Base-by-base conservation (phyloP, 2,113 vertebrate species). In the Nesogale talazaci region DNA sequence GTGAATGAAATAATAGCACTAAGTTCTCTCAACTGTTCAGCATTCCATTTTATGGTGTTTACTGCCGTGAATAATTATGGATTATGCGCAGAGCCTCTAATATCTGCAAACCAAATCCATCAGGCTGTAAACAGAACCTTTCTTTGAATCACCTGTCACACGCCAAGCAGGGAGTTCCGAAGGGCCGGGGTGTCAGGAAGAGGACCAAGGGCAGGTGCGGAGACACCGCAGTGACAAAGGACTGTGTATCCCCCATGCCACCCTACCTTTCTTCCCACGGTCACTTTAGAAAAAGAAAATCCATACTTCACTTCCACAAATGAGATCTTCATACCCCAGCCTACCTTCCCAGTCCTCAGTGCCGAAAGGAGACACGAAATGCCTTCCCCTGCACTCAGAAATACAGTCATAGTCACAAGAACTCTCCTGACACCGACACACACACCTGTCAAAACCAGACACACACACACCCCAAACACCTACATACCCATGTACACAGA, bases 81-180 rank as follows among this genome's bases (percentile, higher is more conserved):
- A 6, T 93, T 92, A 34, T 79, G 56, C 63, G 52, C 95, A 94
- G 52, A 52, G 94, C 95, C 96, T 88, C 88, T 0, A 94, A 79
- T 95, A 40, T 75, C 94, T 94, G 93, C 63, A 40, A 2, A 19
- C 78, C 46, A 19, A 6, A 14, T 36, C 86, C 92, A 70, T 84
- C 92, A 75, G 89, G 5, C 94, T 76, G 69, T 87, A 89, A 83
- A 10, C 83, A 56, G 86, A 86, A 96, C 84, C 87, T 94, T 5
- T 0, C 90, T 94, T 94, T 94, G 97, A 96, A 96, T 91, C 94
- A 88, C 96, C 95, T 94, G 94, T 6, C 38, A 4, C 5, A 31
- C 6, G 3, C 89, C 93, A 83, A 63, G 85, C 91, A 86, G 87
- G 96, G 82, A 19, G 57, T 11, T 46, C 86, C 38, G 46, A 90